Percentiles rank a stretch among this genome's conserved stretches.
Evolutionary conservation across 1,140 invertebrate genomes (phyloP).

Genomic region (Drosophila pectinifera): DNA sequence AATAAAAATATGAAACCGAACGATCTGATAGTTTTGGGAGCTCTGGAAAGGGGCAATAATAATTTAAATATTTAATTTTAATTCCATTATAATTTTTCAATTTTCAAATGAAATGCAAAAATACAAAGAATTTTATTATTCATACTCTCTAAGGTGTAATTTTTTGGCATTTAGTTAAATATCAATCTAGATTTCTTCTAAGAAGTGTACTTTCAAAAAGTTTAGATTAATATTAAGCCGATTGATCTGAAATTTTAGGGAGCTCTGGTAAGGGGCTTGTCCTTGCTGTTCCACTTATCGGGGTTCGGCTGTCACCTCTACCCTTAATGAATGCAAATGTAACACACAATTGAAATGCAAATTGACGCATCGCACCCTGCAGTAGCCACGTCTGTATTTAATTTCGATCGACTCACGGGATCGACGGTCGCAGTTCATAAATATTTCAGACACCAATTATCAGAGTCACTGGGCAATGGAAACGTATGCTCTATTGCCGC

Average conservation of each 20-base stretch:
- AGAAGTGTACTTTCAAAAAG: too few relatives aligned
- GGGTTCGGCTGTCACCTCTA: slow-evolving; percentile 2
- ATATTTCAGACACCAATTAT: slow-evolving; percentile 51
- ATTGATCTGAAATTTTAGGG: neutral
- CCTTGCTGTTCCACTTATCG: neutral
- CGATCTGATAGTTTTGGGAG: too few relatives aligned
- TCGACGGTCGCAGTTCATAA: slow-evolving; percentile 57
- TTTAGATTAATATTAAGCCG: neutral
- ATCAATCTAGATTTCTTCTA: too few relatives aligned
- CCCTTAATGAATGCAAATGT: slow-evolving; percentile 48
- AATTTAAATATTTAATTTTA: too few relatives aligned
- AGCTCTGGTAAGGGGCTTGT: neutral
- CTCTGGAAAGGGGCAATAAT: too few relatives aligned
- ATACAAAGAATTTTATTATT: neutral
- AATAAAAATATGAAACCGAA: too few relatives aligned
- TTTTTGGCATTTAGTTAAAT: neutral
- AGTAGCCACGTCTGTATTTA: slow-evolving; percentile 1
- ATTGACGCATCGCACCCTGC: slow-evolving; percentile 33
- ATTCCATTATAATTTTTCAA: too few relatives aligned
- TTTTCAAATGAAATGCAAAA: neutral
- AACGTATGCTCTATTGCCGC: slow-evolving; percentile 49
- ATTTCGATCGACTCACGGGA: slow-evolving; percentile 54
- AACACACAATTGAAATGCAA: slow-evolving; percentile 46
- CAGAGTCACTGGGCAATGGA: slow-evolving; percentile 20
- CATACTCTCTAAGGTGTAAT: neutral